Conservation (phyloP, 2,797 vertebrate species). For the Poecilia velifera region DNA sequence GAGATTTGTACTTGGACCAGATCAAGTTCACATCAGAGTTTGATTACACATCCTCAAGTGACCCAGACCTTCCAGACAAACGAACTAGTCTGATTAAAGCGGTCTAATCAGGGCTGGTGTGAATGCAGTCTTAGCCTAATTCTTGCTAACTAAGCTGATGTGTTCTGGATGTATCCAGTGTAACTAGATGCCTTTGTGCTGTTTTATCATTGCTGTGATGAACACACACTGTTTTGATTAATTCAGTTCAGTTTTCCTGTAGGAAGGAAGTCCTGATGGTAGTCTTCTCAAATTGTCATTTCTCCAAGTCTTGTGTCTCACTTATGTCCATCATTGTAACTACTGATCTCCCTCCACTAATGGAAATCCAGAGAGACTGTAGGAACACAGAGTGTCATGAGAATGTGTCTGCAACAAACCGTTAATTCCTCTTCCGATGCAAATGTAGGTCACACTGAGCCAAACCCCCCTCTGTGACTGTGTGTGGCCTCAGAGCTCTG, state of each 20-base stretch:
- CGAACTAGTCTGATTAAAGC: too few relatives aligned
- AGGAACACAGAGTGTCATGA: constrained; percentile 18
- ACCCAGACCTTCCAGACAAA: too few relatives aligned
- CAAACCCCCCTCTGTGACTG: constrained; percentile 19
- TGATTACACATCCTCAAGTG: too few relatives aligned
- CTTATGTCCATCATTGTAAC: background rate
- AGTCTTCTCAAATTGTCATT: background rate
- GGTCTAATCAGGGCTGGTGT: too few relatives aligned
- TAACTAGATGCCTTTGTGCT: background rate
- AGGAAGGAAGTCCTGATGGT: constrained; percentile 20
- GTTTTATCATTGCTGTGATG: background rate
- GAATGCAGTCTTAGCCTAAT: too few relatives aligned
- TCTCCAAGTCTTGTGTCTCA: background rate
- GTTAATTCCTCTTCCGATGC: constrained; percentile 38
- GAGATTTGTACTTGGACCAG: too few relatives aligned
- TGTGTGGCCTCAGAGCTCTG: constrained; percentile 44
- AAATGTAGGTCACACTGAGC: constrained; percentile 61
- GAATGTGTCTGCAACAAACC: constrained; percentile 29
- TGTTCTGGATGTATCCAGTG: background rate
- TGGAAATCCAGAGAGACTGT: constrained; percentile 21
- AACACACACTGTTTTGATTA: constrained; percentile 17
- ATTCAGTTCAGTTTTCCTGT: constrained; percentile 16
- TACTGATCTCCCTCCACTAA: background rate
- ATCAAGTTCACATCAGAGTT: too few relatives aligned
- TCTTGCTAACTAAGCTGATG: background rate